phyloP scores from a whole-genome alignment of 2,888 invertebrate species.

The Esperia sulphurella region DNA sequence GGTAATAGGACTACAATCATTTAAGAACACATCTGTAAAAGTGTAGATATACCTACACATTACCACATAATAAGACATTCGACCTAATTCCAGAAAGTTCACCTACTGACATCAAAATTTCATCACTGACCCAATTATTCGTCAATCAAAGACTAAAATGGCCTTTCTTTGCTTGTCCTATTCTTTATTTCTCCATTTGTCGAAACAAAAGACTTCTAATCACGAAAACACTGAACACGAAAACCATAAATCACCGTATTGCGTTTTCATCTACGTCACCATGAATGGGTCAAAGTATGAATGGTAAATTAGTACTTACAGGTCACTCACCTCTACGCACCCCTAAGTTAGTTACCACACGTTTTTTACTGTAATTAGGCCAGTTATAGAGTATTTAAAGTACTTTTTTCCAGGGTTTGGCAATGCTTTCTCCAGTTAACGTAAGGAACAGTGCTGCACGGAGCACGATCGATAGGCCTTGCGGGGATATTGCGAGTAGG shows the following conservation, averaged over 20 bases:
- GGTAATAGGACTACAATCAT: too few relatives aligned
- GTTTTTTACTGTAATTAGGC: constrained; percentile 34
- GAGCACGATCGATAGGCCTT: constrained; percentile 62
- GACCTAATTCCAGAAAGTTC: constrained; percentile 57
- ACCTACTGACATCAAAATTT: constrained; percentile 25
- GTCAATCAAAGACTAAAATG: constrained; percentile 7
- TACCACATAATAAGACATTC: constrained; percentile 19
- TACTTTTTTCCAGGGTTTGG: constrained; percentile 40
- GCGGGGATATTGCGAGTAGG: constrained; percentile 24
- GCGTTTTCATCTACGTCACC: constrained; percentile 47
- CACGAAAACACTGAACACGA: constrained; percentile 21
- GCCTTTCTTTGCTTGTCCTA: neutral
- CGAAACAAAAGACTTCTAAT: constrained; percentile 12
- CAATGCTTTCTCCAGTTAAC: constrained; percentile 54
- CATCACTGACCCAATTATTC: constrained; percentile 23
- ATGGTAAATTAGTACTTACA: constrained; percentile 26
- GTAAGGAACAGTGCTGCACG: constrained; percentile 52
- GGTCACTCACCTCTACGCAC: constrained; percentile 44
- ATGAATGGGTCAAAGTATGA: constrained; percentile 42
- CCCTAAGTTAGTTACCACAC: neutral
- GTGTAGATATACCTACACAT: neutral
- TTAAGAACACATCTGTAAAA: neutral
- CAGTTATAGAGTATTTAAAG: constrained; percentile 45
- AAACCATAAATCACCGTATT: constrained; percentile 33
- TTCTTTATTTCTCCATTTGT: neutral